Evolutionary conservation across 2,888 invertebrate species (phyloP), one percentile per base, ranked within the genome.

Genomic region (Podabrus alpinus): DNA sequence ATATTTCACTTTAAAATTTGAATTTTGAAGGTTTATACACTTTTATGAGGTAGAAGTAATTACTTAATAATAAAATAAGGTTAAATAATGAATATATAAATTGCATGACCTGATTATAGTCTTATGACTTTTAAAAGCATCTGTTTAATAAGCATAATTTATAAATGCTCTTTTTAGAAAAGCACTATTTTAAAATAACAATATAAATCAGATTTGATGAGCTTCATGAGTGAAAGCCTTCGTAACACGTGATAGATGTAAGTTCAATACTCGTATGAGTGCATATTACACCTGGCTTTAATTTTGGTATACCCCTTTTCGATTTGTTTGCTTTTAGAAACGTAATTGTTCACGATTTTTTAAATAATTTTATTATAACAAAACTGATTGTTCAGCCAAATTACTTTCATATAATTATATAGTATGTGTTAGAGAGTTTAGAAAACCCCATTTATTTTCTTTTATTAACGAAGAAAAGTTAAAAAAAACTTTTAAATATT

Each of bases 201-300:
- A 45, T 45, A 13, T 7, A n/a, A 45, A n/a, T 45, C 45, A n/a
- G n/a, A 45, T 45, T 45, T 45, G n/a, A 45, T 45, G n/a, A 45
- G 45, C n/a, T 45, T 45, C n/a, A 45, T n/a, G n/a, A 45, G 45
- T 45, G 45, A 45, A 45, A 45, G 45, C 45, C n/a, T 45, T n/a
- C n/a, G 9, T n/a, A n/a, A n/a, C n/a, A 45, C 45, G n/a, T n/a
- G 45, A 45, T 45, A n/a, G n/a, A 45, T 45, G 29, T 29, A 45
- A 74, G 68, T 74, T 74, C 74, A 74, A 74, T 68, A 74, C 25
- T 64, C 71, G 68, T 59, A 62, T 13, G 68, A 62, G 74, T 29
- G 21, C 68, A 68, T 74, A 71, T 68, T 74, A 69, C 74, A 74
- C 71, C 71, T 74, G 74, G 71, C 71, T 71, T 74, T 68, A 64